Percentiles rank a stretch among this genome's conserved stretches.
phyloP scores from a whole-genome alignment of 1,140 invertebrate genomes.

The Polypedilum vanderplanki region DNA sequence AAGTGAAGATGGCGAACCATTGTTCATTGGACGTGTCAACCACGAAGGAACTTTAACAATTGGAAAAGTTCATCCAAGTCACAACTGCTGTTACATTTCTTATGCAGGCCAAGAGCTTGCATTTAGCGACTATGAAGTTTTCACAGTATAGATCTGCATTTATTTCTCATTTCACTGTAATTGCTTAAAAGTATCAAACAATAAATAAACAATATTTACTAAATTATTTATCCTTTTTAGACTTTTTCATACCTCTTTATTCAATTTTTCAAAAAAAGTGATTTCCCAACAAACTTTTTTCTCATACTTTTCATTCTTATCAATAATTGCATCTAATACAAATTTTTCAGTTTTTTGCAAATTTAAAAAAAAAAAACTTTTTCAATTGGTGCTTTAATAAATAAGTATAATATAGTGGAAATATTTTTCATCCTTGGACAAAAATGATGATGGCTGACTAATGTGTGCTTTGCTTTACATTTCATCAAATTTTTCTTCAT shows the following conservation, averaged over 20 bases:
- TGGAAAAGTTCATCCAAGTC: conserved; percentile 65
- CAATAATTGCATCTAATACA: too few relatives aligned
- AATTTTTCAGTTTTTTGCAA: too few relatives aligned
- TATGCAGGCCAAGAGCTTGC: conserved; percentile 61
- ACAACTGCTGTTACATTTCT: conserved; percentile 63
- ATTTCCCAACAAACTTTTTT: too few relatives aligned
- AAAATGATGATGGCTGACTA: not conserved
- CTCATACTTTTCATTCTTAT: too few relatives aligned
- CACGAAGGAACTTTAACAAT: conserved; percentile 60
- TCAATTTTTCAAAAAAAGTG: too few relatives aligned
- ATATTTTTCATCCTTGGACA: not conserved
- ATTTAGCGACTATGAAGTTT: conserved; percentile 68
- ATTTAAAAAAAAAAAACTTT: too few relatives aligned
- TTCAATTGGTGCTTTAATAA: conserved; percentile 15
- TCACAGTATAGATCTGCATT: conserved; percentile 36
- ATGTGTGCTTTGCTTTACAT: not conserved
- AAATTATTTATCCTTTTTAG: too few relatives aligned
- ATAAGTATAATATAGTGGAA: not conserved
- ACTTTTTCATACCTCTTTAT: too few relatives aligned
- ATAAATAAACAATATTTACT: too few relatives aligned
- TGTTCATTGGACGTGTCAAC: conserved; percentile 59
- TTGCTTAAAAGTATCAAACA: too few relatives aligned
- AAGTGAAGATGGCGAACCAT: conserved; percentile 64
- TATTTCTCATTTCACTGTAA: not conserved
- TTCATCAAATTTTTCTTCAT: not conserved